Conservation (phyloP, 1,140 invertebrate genomes). For the Pogonognathellus flavescens region DNA sequence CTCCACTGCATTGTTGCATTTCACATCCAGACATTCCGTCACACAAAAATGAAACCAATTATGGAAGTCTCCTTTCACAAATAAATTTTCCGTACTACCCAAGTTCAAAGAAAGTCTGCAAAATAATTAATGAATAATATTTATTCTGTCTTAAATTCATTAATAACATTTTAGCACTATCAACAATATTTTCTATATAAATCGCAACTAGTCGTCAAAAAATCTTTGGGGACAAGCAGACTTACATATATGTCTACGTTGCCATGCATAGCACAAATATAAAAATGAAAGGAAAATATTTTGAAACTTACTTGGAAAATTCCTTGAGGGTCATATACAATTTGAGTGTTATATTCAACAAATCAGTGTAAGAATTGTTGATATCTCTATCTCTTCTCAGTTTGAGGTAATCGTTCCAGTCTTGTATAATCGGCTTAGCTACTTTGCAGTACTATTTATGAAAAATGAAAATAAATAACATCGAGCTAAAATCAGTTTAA, state of each 20-base stretch:
- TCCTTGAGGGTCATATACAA: slow-evolving; percentile 89
- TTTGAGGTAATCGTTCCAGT: slow-evolving; percentile 82
- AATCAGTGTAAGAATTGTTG: slow-evolving; percentile 73
- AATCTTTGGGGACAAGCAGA: too few species aligned
- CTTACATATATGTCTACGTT: too few species aligned
- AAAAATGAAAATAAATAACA: too few species aligned
- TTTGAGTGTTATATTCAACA: slow-evolving; percentile 89
- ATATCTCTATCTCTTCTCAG: slow-evolving; percentile 72
- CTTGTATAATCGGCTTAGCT: slow-evolving; percentile 78
- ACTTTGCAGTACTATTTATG: slow-evolving; percentile 75
- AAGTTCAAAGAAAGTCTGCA: slow-evolving; percentile 55
- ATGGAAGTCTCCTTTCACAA: slow-evolving; percentile 75
- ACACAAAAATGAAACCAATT: slow-evolving; percentile 90
- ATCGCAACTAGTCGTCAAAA: too few species aligned
- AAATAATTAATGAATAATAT: too few species aligned
- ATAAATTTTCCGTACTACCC: slow-evolving; percentile 26
- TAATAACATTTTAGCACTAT: too few species aligned
- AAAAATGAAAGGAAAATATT: too few species aligned
- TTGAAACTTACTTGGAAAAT: slow-evolving; percentile 79
- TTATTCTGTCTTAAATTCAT: too few species aligned
- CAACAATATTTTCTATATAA: too few species aligned
- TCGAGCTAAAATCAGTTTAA: too few species aligned
- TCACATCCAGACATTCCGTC: slow-evolving; percentile 91
- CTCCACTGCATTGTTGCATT: slow-evolving; percentile 86
- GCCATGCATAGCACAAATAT: too few species aligned